These are phyloP conservation scores for Scelioninae gen. 1 DNA, from an alignment of 2,888 invertebrate genomes.

Conservation along the genomic window DNA sequence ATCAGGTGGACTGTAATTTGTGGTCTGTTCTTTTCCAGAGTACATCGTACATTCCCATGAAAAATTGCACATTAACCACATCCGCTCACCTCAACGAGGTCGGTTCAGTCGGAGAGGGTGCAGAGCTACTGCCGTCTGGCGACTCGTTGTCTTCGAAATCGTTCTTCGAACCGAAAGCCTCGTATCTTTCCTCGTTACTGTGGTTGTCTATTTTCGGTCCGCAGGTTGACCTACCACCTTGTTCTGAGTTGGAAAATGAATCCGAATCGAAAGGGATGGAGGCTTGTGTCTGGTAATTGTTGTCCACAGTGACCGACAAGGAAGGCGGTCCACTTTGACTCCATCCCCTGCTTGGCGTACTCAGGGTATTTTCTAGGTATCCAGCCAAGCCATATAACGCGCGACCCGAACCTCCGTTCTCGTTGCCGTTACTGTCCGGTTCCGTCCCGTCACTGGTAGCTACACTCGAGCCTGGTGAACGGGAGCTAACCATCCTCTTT, in stretches of 20 bases:
- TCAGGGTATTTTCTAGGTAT: constrained; percentile 31
- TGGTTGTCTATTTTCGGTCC: constrained; percentile 63
- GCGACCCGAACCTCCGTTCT: constrained; percentile 24
- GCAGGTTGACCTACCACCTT: constrained; percentile 50
- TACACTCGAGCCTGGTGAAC: constrained; percentile 73
- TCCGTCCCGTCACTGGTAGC: constrained; percentile 47
- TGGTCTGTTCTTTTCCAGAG: too few species aligned
- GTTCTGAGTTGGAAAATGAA: constrained; percentile 75
- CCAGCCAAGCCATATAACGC: constrained; percentile 42
- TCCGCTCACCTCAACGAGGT: constrained; percentile 73
- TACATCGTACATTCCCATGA: too few species aligned
- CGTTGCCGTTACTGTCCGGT: constrained; percentile 51
- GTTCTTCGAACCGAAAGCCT: constrained; percentile 79
- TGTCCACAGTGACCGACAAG: constrained; percentile 76
- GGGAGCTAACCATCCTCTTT: constrained; percentile 82
- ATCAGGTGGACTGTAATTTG: too few species aligned
- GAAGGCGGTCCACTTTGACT: constrained; percentile 80
- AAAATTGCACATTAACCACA: too few species aligned
- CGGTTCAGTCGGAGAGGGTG: constrained; percentile 78
- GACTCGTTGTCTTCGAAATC: constrained; percentile 75
- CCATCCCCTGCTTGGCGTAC: constrained; percentile 68
- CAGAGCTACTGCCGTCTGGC: constrained; percentile 78
- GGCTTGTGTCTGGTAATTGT: constrained; percentile 70
- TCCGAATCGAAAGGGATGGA: constrained; percentile 74
- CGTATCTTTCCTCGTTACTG: constrained; percentile 81